Evolutionary conservation across 2,113 vertebrate species (phyloP).

Genomic region (Galemys pyrenaicus): DNA sequence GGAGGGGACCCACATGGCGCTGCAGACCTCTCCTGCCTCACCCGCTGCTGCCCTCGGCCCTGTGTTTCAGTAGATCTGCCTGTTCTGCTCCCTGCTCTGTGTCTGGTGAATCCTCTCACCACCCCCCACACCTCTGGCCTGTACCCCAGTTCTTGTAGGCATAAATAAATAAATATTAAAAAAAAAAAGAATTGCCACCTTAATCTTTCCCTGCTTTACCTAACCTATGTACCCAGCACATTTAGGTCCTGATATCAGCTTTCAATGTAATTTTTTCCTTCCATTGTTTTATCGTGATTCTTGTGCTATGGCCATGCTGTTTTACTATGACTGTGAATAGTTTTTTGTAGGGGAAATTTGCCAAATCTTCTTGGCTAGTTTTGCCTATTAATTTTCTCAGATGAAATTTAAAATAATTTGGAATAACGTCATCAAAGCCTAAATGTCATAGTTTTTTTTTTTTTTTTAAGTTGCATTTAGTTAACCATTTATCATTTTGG

Average conservation of each 20-base stretch:
- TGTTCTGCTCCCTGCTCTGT: too few relatives aligned
- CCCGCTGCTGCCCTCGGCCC: too few relatives aligned
- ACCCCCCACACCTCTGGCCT: too few relatives aligned
- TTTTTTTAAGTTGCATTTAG: neutral
- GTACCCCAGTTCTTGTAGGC: too few relatives aligned
- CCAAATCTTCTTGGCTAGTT: neutral
- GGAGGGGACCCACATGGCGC: too few relatives aligned
- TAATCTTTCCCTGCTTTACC: neutral
- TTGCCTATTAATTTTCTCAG: neutral
- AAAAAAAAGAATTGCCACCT: neutral
- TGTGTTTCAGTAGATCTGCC: too few relatives aligned
- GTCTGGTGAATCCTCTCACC: too few relatives aligned
- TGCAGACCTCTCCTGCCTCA: too few relatives aligned
- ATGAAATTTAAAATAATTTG: slow-evolving; percentile 13
- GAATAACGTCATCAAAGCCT: neutral
- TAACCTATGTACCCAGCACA: neutral
- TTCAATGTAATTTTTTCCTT: neutral
- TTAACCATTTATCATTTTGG: neutral
- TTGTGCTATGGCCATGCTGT: too few relatives aligned
- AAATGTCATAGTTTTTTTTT: neutral
- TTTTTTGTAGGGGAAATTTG: neutral
- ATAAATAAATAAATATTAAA: too few relatives aligned
- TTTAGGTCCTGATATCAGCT: neutral
- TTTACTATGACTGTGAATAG: neutral
- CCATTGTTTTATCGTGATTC: neutral